These are phyloP conservation scores for Pocillopora meandrina DNA, from an alignment of 92 coral and sea anemone genomes.

Conservation along the genomic window DNA sequence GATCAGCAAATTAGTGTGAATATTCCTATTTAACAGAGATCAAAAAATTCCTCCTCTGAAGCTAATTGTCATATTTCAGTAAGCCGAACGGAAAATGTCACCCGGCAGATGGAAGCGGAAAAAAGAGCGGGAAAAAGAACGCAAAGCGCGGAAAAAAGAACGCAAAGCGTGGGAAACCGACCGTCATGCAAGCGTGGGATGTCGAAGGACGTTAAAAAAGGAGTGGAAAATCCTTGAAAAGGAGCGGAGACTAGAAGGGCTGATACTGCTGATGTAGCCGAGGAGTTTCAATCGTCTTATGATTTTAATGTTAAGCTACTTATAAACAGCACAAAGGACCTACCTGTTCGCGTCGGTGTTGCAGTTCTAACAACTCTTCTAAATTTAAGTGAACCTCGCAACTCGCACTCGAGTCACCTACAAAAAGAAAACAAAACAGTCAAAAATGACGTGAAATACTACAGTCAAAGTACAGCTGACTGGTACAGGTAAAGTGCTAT, in stretches of 20 bases:
- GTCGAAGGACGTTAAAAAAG: background rate
- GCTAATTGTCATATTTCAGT: too few species aligned
- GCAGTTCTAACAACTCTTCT: constrained; percentile 91
- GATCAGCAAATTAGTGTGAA: too few species aligned
- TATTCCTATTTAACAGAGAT: too few species aligned
- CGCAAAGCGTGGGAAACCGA: background rate
- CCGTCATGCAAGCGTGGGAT: background rate
- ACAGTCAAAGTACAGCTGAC: too few species aligned
- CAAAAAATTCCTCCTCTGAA: too few species aligned
- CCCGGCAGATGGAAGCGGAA: background rate
- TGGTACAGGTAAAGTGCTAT: too few species aligned
- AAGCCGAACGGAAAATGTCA: too few species aligned
- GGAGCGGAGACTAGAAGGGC: background rate
- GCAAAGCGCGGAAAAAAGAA: background rate
- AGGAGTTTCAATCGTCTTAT: background rate
- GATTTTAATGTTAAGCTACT: background rate
- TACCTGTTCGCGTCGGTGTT: constrained; percentile 89
- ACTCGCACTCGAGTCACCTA: constrained; percentile 65
- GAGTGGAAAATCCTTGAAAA: background rate
- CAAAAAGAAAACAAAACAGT: background rate
- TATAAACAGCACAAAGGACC: constrained; percentile 26
- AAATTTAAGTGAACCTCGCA: constrained; percentile 82
- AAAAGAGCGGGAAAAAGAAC: background rate
- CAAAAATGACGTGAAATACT: background rate
- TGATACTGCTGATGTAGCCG: background rate